A percentile compares a stretch with the other conserved stretches of the same genome.
Conservation (phyloP, 2,113 vertebrate genomes). For the Motacilla alba region DNA sequence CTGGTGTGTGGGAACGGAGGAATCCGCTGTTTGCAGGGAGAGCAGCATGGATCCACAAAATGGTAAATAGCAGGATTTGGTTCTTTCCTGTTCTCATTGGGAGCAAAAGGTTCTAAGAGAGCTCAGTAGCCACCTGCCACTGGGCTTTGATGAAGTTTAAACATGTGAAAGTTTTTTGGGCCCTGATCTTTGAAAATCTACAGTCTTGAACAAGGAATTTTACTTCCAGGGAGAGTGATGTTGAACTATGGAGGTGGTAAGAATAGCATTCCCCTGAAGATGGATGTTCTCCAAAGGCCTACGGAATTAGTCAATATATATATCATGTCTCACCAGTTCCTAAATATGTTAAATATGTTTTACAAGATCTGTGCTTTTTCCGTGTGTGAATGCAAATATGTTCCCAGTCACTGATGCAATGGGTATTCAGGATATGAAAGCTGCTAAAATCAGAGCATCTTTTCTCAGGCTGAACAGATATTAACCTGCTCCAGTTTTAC, state of each 20-base stretch:
- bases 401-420: constrained; percentile 16
- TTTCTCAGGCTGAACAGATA: constrained; percentile 21
- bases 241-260: background rate
- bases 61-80: constrained; percentile 62
- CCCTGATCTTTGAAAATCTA: background rate
- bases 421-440: constrained; percentile 8
- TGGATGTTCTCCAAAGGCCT: background rate
- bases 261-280: background rate
- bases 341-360: constrained; percentile 36
- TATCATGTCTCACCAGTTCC: background rate
- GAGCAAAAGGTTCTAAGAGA: background rate
- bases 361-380: constrained; percentile 17
- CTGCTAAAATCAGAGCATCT: constrained; percentile 42
- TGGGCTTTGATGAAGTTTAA: background rate
- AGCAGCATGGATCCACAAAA: constrained; percentile 70
- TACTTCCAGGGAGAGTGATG: background rate
- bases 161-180: background rate
- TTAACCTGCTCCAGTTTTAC: constrained; percentile 12
- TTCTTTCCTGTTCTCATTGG: background rate
- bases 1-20: constrained; percentile 80
- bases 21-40: constrained; percentile 51
- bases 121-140: background rate
- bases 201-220: background rate
- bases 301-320: background rate
- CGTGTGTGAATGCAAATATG: constrained; percentile 32